Base-by-base conservation (phyloP, 2,113 vertebrate species). In the Sorex fumeus region DNA sequence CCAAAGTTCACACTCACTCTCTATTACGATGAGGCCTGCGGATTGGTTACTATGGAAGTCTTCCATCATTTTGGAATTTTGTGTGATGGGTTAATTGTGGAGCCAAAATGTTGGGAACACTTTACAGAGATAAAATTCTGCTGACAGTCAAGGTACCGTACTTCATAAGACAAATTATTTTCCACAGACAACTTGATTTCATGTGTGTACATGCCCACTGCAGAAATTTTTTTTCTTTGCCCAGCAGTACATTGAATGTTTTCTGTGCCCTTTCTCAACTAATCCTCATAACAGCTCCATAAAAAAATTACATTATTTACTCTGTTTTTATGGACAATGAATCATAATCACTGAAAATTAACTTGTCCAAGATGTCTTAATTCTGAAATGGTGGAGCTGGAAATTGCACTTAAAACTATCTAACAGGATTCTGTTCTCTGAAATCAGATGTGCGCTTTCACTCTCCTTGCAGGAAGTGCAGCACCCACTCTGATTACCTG, bases 261-360 rank as follows among this genome's bases (percentile, higher is more conserved):
- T 74, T 32, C 9, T 11, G 28, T 69, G 28, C 57, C 27, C 60
- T 91, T 84, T 67, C 28, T 67, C 57, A 23, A 60, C 25, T 79
- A 62, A 23, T 74, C 13, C 57, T 67, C 66, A 23, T 72, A 57
- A 84, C 34, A 74, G 19, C 57, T 43, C 72, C 40, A 12, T 79
- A 36, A 67, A 80, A 75, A 75, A 88, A 28, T 47, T 47, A 21
- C 57, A 40, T 76, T 81, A 18, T 69, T 86, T 81, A 53, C 53
- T 89, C 81, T 40, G 27, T 70, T 71, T 85, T 80, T 81, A 94
- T 16, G 50, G 81, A 64, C 87, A 12, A 62, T 62, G 12, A 62
- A 64, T 62, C 62, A 53, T 23, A 85, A 76, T 86, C 86, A n/a
- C 80, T 76, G 8, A 60, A 64, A 1, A 0, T 50, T 40, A 50